Evolutionary conservation across 2,888 invertebrate species (phyloP), one percentile per base, ranked within the genome.

Genomic region (Eupsilia transversa): DNA sequence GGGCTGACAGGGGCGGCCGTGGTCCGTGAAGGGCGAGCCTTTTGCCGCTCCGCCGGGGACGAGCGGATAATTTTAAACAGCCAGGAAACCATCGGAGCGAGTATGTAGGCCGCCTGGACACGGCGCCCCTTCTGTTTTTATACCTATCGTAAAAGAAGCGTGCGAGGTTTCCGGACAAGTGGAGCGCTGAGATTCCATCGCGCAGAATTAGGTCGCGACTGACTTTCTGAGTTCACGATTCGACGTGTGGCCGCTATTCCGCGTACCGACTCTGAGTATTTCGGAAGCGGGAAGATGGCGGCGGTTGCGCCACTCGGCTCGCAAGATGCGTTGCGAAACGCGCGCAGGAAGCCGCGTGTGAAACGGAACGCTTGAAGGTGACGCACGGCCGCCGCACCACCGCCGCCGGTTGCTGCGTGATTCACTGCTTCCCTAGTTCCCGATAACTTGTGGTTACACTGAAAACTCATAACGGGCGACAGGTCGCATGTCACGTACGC

Each of bases 61-160:
- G 92, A 92, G 93, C 91, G 90, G 94, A 91, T 95, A 94, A 95
- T 94, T 95, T 94, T 95, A 95, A 94, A 93, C 93, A 92, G 92
- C 89, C 94, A 94, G 95, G 95, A 95, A 94, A 94, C 90, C 95
- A 95, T 89, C 92, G 93, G 91, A 94, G 94, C 95, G 95, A 92
- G 92, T 91, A 95, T 95, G 88, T 95, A 94, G 95, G 94, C 91
- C 95, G 94, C 92, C 93, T 93, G 94, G 93, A 92, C 92, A 92
- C 92, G 88, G 87, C 86, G 86, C 89, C 91, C 91, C 88, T 87
- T 85, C 87, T 82, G 90, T 90, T 92, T 94, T 93, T 92, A 94
- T 92, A 92, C 92, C 91, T 93, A 92, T 93, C 94, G 93, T 94
- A 92, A 93, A 92, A 93, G 80, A 87, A 86, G 85, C 88, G 86